Evolutionary conservation across 2,797 vertebrate genomes (phyloP).

Genomic region (Amblyopsis hoosieri): DNA sequence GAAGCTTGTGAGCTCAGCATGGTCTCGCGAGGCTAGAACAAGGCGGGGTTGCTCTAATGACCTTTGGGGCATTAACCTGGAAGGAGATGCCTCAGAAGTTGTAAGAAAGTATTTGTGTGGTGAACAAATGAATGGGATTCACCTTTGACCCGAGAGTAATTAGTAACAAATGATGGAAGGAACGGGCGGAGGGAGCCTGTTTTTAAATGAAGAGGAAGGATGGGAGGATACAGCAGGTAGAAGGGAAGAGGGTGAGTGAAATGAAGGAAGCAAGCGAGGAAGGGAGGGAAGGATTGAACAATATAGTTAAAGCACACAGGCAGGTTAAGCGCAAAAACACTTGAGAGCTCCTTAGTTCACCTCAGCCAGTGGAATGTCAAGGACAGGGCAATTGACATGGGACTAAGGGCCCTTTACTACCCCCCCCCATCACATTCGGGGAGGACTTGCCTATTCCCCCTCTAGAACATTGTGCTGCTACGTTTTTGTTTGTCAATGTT

Average conservation of each 20-base stretch:
- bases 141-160: not conserved
- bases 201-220: too few relatives aligned
- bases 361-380: constrained; percentile 29
- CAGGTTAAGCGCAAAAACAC: constrained; percentile 9
- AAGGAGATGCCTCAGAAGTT: not conserved
- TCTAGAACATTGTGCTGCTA: constrained; percentile 1
- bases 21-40: too few relatives aligned
- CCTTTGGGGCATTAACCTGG: not conserved
- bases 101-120: not conserved
- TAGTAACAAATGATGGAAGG: not conserved
- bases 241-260: not conserved
- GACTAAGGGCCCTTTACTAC: not conserved
- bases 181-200: constrained; percentile 2
- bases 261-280: constrained; percentile 15
- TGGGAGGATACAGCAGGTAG: not conserved
- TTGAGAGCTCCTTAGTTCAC: constrained; percentile 10
- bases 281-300: constrained; percentile 6
- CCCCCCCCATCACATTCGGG: not conserved
- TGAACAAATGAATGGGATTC: not conserved
- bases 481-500: not conserved
- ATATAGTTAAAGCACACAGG: not conserved
- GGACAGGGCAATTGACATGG: constrained; percentile 21
- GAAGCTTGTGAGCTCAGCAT: too few relatives aligned
- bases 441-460: not conserved
- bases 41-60: not conserved